phyloP scores from a whole-genome alignment of 2,113 vertebrate genomes.

The Kryptolebias marmoratus region DNA sequence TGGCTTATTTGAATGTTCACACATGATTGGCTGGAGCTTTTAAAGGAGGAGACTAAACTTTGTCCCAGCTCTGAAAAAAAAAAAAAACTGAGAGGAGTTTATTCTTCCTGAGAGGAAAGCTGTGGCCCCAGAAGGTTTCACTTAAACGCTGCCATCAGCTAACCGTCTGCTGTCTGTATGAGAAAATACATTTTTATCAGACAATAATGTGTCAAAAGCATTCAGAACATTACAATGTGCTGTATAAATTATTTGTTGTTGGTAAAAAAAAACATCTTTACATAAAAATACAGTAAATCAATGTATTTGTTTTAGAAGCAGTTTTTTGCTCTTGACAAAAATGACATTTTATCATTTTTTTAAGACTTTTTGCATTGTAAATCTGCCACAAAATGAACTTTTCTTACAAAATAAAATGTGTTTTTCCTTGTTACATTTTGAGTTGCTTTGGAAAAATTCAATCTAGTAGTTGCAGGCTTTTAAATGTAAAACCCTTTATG shows the following conservation, averaged over 20 bases:
- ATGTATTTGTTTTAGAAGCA: too few relatives aligned
- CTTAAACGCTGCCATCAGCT: neutral
- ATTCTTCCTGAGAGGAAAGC: slow-evolving; percentile 9
- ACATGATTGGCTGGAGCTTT: slow-evolving; percentile 69
- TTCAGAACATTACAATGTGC: neutral
- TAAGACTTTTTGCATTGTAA: too few relatives aligned
- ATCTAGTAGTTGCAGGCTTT: too few relatives aligned
- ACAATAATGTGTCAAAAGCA: neutral
- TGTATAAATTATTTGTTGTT: neutral
- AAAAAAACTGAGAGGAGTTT: slow-evolving; percentile 3
- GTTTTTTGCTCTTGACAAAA: too few relatives aligned
- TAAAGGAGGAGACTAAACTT: slow-evolving; percentile 57
- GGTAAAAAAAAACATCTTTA: neutral
- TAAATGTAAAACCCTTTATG: too few relatives aligned
- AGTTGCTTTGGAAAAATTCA: too few relatives aligned
- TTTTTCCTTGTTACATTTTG: neutral
- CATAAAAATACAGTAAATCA: too few relatives aligned
- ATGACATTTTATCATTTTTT: too few relatives aligned
- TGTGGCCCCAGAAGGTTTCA: slow-evolving; percentile 14
- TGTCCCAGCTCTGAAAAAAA: slow-evolving; percentile 22
- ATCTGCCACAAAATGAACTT: too few relatives aligned
- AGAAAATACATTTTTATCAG: neutral
- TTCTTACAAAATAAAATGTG: neutral
- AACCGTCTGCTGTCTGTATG: neutral
- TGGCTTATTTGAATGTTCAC: slow-evolving; percentile 73